A percentile compares a stretch with the other conserved stretches of the same genome.
phyloP scores from a whole-genome alignment of 2,797 vertebrate species.

The Hemibagrus guttatus region DNA sequence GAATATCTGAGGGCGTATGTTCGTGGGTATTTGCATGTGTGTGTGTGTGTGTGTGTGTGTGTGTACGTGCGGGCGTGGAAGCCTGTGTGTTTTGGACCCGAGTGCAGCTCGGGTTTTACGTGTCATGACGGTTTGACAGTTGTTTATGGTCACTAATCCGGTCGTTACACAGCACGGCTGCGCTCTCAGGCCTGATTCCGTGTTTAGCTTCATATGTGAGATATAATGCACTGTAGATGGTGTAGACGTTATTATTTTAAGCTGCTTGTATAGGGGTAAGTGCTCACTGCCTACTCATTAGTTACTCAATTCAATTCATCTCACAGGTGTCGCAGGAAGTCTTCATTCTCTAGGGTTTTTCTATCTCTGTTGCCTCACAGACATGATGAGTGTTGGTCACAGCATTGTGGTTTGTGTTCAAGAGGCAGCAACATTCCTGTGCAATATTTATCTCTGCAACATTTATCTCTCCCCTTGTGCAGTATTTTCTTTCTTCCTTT shows the following conservation, averaged over 20 bases:
- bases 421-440: conserved; percentile 2
- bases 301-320: too few species aligned
- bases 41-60: conserved; percentile 24
- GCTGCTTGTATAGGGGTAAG: neutral
- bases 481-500: neutral
- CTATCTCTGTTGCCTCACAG: neutral
- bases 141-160: conserved; percentile 75
- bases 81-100: conserved; percentile 45
- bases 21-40: neutral
- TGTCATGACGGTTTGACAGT: conserved; percentile 64
- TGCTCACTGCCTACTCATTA: neutral
- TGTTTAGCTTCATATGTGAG: conserved; percentile 17
- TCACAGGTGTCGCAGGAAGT: neutral
- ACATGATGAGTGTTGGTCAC: neutral
- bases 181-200: conserved; percentile 61
- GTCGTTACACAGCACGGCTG: conserved; percentile 67
- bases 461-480: neutral
- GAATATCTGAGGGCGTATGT: neutral
- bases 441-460: neutral
- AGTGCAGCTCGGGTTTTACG: conserved; percentile 61
- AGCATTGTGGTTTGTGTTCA: neutral
- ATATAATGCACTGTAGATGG: neutral
- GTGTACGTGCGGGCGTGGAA: conserved; percentile 43
- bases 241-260: neutral
- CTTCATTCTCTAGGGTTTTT: neutral